Base-by-base conservation (phyloP, 30 jellyfish, hydroid and myxozoan genomes). In the Aurelia coerulea region DNA sequence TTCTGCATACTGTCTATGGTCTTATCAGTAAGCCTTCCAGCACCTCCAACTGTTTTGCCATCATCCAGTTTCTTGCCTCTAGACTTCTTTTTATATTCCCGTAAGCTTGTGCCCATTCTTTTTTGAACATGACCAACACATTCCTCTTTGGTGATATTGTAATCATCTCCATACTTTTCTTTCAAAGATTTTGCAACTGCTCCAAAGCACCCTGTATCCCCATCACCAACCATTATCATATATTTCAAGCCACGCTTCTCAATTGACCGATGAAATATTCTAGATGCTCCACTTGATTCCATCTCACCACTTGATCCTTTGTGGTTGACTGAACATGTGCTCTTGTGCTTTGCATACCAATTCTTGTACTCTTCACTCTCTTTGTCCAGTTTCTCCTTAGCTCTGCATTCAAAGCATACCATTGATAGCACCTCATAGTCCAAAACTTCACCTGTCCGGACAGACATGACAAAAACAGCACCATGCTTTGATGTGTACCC, bases 141-240 rank as follows among this genome's bases (percentile, higher is more conserved):
- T 59, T 80, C 90, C 39, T 80, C 82, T 58, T 80, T 80, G 7
- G 65, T 64, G 17, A 80, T 74, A 8, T 2, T 33, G 35, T 79
- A 79, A 4, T 18, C 62, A 46, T 65, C 90, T n/a, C 82, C 82
- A 32, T 41, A 17, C 10, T 63, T 86, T 14, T 46, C 85, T 19
- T 17, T 31, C n/a, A n/a, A n/a, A n/a, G n/a, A n/a, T n/a, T n/a
- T n/a, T n/a, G n/a, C n/a, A 4, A 81, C 91, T 37, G n/a, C 53
- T 33, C 91, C 91, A 81, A 19, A 81, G 74, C 91, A 81, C 46
- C 84, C 33, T 58, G 74, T 81, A 56, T 81, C 91, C 3, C 91
- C 91, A 65, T 81, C 91, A 14, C 91, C 91, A 65, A 81, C 84
- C 19, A 81, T 35, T 50, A 35, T 39, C 46, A 81, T 65, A 54